phyloP scores from a whole-genome alignment of 2,888 invertebrate species.

The Epinotia brunnichana region DNA sequence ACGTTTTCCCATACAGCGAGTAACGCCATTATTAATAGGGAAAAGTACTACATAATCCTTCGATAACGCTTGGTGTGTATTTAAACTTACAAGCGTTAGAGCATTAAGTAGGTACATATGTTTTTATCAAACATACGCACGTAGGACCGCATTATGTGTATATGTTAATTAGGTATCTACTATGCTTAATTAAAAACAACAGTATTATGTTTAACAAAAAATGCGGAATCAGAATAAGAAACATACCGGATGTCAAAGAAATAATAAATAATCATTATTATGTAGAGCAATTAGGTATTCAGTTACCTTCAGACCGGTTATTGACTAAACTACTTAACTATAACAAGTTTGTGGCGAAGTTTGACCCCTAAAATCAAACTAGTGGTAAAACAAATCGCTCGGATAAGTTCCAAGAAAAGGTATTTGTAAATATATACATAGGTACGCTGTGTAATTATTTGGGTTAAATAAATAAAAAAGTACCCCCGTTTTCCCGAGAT shows the following conservation, averaged over 20 bases:
- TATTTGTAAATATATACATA: too few relatives aligned
- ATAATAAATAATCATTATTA: conserved; percentile 6
- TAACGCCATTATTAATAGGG: too few relatives aligned
- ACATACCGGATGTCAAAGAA: conserved; percentile 18
- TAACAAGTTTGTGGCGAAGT: neutral
- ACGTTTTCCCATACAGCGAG: neutral
- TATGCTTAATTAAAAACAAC: neutral
- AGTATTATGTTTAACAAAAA: conserved; percentile 1
- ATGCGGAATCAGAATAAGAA: conserved; percentile 21
- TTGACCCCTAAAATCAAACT: conserved; percentile 5
- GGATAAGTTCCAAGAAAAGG: too few relatives aligned
- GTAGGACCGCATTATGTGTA: neutral
- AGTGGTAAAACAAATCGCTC: neutral
- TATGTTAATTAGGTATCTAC: neutral
- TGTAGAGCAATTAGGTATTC: conserved; percentile 10
- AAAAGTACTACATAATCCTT: too few relatives aligned
- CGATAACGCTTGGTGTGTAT: too few relatives aligned
- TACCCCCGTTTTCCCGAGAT: too few relatives aligned
- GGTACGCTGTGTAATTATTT: too few relatives aligned
- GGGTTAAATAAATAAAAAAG: too few relatives aligned
- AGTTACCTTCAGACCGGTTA: conserved; percentile 22
- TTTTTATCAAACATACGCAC: neutral
- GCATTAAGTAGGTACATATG: neutral
- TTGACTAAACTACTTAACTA: conserved; percentile 15
- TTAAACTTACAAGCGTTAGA: too few relatives aligned